Percentiles rank a stretch among this genome's conserved stretches.
Evolutionary conservation across 2,113 vertebrate genomes (phyloP).

Genomic region (Dermatemys mawii): DNA sequence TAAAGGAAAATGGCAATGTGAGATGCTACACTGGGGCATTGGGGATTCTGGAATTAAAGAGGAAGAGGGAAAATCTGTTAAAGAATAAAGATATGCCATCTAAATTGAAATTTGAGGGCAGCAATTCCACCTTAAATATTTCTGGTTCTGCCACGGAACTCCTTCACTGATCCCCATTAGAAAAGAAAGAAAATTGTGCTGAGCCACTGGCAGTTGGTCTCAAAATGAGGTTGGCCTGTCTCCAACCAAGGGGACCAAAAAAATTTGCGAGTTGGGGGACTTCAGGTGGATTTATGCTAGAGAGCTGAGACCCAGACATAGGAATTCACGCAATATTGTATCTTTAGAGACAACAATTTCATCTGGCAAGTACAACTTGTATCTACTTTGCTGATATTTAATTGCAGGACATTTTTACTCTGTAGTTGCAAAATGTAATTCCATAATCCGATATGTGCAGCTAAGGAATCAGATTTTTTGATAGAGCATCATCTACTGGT

Average conservation of each 20-base stretch:
- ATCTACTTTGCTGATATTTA: not conserved
- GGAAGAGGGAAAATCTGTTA: not conserved
- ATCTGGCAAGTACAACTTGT: not conserved
- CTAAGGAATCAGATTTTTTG: not conserved
- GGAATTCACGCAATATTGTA: not conserved
- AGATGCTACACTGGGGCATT: not conserved
- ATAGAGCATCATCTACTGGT: fast-evolving
- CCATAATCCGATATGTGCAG: not conserved
- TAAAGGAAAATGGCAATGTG: not conserved
- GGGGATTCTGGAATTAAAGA: not conserved
- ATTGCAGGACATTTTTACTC: not conserved
- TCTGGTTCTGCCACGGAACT: not conserved
- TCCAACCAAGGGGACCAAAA: not conserved
- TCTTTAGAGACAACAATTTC: not conserved
- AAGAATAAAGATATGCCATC: not conserved
- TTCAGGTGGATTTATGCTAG: not conserved
- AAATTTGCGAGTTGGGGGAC: not conserved
- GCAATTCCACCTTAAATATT: not conserved
- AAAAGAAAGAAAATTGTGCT: not conserved
- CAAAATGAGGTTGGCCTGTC: not conserved
- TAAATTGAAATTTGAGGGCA: not conserved
- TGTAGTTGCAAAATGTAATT: not conserved
- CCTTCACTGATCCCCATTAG: not conserved
- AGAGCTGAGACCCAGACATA: not conserved
- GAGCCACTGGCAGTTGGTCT: not conserved